Evolutionary conservation across 1,140 invertebrate species (phyloP), one percentile per base, ranked within the genome.

Genomic region (Halesus radiatus): DNA sequence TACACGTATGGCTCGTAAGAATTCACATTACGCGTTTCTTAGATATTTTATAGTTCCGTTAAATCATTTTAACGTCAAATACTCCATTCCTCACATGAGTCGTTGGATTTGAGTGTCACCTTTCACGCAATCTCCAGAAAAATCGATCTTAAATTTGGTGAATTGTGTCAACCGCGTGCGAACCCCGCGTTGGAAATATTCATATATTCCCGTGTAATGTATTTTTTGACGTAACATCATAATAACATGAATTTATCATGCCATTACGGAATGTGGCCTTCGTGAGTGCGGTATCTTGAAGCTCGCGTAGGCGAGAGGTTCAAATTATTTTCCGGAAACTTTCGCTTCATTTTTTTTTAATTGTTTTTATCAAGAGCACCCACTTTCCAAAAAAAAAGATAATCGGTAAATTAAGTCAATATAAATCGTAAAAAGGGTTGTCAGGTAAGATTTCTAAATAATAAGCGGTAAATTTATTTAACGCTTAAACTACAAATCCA

Each of bases 171-270:
- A 10, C 62, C 23, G 62, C 26, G 23, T 45, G n/a, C 13, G 66
- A 20, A 45, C 8, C 23, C 23, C 66, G 23, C 23, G 18, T 3
- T 20, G 37, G 37, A 70, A 70, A 50, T 45, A 50, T 70, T 70
- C 66, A 70, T 70, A 74, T 74, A 56, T 74, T 74, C 23, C n/a
- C 13, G 3, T 26, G 23, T 54, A 56, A 74, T 56, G 23, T 56
- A 54, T 74, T 56, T 74, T 74, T 29, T 54, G 54, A 56, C 72
- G 22, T 74, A 56, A 58, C 72, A 56, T 74, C 54, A 74, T 74
- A 74, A 74, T 74, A 58, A 74, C 29, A 32, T 56, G 52, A 74
- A 74, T 58, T 74, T 74, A 70, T 70, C 66, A 70, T 70, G 66
- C 66, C 37, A 70, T 70, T 70, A 70, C 32, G 66, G 66, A 70